Evolutionary conservation across 2,113 vertebrate genomes (phyloP), one percentile per base, ranked within the genome.

Genomic region (Numida meleagris): DNA sequence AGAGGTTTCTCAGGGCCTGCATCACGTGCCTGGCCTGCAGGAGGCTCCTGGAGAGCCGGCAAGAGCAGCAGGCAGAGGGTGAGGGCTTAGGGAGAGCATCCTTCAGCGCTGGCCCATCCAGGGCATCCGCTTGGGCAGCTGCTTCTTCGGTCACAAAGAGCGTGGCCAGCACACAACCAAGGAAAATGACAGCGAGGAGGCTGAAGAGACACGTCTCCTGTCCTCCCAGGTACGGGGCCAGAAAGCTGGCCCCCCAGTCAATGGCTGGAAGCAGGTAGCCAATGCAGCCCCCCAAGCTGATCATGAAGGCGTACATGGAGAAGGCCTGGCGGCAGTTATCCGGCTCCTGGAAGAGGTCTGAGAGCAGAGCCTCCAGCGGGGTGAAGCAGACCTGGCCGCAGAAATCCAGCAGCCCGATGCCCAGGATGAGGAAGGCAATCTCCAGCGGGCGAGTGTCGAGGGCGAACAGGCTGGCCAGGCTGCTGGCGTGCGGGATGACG

Each of bases 311-410:
- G 3, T 98, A 98, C 78, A 98, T 10, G 3, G 99, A 98, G 95
- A 99, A 99, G 14, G 98, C 98, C 76, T 96, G 98, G 68, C 97
- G 98, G 88, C 98, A 99, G 88, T 95, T 97, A 78, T 98, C 98
- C 0, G 98, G 98, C 83, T 98, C 98, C 48, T 98, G 98, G 97
- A 98, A 99, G 66, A 98, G 98, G 96, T 99, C 99, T 0, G 98
- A 98, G 59, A 99, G 97, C 91, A 99, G 96, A 2, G 98, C 98
- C 88, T 99, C 98, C 85, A 99, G 91, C 0, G 98, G 98, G 0
- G 98, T 99, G 94, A 99, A 99, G 96, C 98, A 99, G 59, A 98
- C 98, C 95, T 99, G 98, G 61, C 98, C 98, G 0, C 98, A 99
- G 95, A 98, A 99, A 89, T 99, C 98, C 96, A 99, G 88, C 40